phyloP scores from a whole-genome alignment of 2,888 invertebrate species.

The Phoenoteleia sp. region DNA sequence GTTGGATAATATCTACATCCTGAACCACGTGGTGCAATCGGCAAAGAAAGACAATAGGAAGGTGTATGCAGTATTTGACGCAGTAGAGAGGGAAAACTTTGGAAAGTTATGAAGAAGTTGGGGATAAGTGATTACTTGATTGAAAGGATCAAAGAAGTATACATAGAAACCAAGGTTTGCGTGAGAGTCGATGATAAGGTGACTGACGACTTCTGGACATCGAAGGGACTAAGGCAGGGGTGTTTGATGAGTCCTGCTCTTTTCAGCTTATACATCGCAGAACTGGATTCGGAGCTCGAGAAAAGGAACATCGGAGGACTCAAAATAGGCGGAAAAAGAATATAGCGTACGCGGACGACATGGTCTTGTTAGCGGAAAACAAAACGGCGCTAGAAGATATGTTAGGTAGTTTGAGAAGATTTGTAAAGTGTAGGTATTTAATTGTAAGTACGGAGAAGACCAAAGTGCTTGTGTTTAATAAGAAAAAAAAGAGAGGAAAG shows the following conservation, averaged over 20 bases:
- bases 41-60: not conserved
- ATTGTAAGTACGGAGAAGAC: not conserved
- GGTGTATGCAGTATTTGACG: not conserved
- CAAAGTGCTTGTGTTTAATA: not conserved
- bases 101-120: not conserved
- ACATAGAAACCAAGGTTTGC: not conserved
- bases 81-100: not conserved
- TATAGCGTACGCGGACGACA: not conserved
- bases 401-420: not conserved
- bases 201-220: not conserved
- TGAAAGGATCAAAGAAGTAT: not conserved
- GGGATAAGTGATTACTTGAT: not conserved
- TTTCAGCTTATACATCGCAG: not conserved
- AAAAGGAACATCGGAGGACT: not conserved
- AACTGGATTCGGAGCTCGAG: not conserved
- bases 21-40: not conserved
- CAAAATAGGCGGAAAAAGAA: not conserved
- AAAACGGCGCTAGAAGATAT: not conserved
- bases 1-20: not conserved
- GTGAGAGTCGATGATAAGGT: not conserved
- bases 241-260: not conserved
- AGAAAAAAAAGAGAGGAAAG: not conserved
- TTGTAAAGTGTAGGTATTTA: not conserved
- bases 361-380: not conserved
- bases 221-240: not conserved